Evolutionary conservation across 2,888 invertebrate species (phyloP).

Genomic region (Hirudinaria manillensis): DNA sequence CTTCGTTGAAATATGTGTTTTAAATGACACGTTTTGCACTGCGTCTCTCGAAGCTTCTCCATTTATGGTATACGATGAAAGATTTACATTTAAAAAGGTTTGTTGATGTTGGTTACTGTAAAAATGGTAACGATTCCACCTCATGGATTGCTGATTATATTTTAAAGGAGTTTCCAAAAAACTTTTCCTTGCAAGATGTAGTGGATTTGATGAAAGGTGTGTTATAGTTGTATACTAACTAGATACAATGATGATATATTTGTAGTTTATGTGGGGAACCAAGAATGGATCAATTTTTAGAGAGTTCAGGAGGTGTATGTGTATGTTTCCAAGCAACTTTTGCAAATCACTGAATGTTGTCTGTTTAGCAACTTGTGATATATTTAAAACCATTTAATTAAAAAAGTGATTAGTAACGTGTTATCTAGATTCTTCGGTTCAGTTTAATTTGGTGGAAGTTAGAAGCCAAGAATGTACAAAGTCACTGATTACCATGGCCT

Average conservation of each 20-base stretch:
- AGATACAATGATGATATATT: background rate
- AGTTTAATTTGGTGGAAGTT: conserved; percentile 21
- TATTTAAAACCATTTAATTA: background rate
- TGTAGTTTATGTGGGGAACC: too few relatives aligned
- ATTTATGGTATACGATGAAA: conserved; percentile 20
- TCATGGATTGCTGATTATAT: background rate
- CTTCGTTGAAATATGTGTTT: conserved; percentile 19
- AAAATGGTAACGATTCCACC: background rate
- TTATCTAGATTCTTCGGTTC: conserved; percentile 2
- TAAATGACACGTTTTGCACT: conserved; percentile 15
- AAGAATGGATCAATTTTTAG: too few relatives aligned
- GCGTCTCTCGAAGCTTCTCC: background rate
- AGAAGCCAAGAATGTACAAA: background rate
- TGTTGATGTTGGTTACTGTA: background rate
- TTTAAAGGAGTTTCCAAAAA: conserved; percentile 25
- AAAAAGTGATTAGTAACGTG: background rate
- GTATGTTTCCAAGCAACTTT: too few relatives aligned
- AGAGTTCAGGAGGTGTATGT: too few relatives aligned
- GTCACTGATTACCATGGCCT: background rate
- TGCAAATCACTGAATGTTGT: too few relatives aligned
- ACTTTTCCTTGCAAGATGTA: background rate
- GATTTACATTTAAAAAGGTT: conserved; percentile 22
- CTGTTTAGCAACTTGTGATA: too few relatives aligned
- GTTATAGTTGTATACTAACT: background rate
- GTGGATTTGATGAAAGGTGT: conserved; percentile 17